Base-by-base conservation (phyloP, 2,797 vertebrate species). In the Aselliscus stoliczkanus region DNA sequence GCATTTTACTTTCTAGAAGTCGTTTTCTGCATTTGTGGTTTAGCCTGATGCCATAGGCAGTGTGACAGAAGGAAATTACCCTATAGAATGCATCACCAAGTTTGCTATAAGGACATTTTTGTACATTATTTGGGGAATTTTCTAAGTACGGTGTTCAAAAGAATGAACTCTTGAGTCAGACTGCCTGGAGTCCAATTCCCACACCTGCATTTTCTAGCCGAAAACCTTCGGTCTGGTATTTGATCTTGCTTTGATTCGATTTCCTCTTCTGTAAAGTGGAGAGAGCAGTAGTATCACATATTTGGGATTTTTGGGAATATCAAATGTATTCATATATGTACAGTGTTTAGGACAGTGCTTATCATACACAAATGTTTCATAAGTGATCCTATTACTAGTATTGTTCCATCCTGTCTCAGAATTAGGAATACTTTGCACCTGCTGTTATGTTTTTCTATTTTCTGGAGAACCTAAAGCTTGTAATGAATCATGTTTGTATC, bases 381-480 rank as follows among this genome's bases (percentile, higher is more conserved):
- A 93, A 88, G 34, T 85, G 42, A 81, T 82, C 15, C 31, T 73
- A 29, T 44, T 73, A 80, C 2, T 39, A 69, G 12, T 75, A 44
- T 90, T 89, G 75, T 64, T 44, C 17, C 29, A 12, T 58, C 60
- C 31, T 72, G 5, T 60, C 37, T 92, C 52, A 72, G 86, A 88
- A 70, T 80, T 44, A 95, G 23, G n/a, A 90, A 94, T 42, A 69
- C 29, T 44, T 44, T 83, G 18, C 0, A 81, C 11, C 39, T 89
- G 42, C 7, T 87, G 56, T 85, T 84, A 56, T 23, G 9, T 47
- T 87, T 85, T 94, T 73, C 8, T 62, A 7, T 60, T 80, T 93
- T 79, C 50, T 50, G 39, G 39, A 90, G 31, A 80, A 87, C 79
- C n/a, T 60, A 85, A 94, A 84, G 88, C n/a, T 90, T 96, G 20